A percentile compares a stretch with the other conserved stretches of the same genome.
phyloP scores from a whole-genome alignment of 30 jellyfish, hydroid and myxozoan genomes.

The Clytia hemisphaerica region DNA sequence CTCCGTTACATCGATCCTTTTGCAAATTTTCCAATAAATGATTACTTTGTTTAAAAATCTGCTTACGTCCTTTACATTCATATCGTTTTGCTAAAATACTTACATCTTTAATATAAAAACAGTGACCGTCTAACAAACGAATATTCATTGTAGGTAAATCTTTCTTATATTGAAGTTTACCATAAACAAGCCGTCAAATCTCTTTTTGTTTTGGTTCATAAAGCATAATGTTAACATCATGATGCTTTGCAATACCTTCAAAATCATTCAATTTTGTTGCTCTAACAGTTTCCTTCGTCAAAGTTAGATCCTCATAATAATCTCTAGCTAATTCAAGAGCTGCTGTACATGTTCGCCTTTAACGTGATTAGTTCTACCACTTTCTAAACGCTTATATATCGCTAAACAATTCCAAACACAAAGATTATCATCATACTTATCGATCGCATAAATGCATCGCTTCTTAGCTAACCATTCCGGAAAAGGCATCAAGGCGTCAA shows the following conservation, averaged over 20 bases:
- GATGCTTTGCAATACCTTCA: slow-evolving; percentile 22
- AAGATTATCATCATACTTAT: background rate
- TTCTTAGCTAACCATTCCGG: background rate
- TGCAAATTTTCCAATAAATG: too few relatives aligned
- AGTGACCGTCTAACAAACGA: background rate
- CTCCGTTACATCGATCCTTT: too few relatives aligned
- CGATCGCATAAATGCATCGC: background rate
- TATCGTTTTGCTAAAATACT: background rate
- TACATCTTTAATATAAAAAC: slow-evolving; percentile 1
- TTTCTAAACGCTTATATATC: background rate
- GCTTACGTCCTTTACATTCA: too few relatives aligned
- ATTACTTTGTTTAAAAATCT: too few relatives aligned
- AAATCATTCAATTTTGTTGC: slow-evolving; percentile 15
- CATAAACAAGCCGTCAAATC: slow-evolving; percentile 14
- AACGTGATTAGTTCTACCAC: background rate
- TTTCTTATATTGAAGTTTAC: background rate
- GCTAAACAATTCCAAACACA: background rate
- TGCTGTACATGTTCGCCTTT: background rate
- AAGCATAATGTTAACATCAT: background rate
- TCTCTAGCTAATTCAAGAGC: background rate
- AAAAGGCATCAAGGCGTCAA: slow-evolving; percentile 13
- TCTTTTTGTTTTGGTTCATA: background rate
- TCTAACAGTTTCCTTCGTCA: background rate
- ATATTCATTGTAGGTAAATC: background rate
- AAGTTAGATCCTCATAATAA: background rate